phyloP scores from a whole-genome alignment of 2,113 vertebrate genomes.

The Galemys pyrenaicus region DNA sequence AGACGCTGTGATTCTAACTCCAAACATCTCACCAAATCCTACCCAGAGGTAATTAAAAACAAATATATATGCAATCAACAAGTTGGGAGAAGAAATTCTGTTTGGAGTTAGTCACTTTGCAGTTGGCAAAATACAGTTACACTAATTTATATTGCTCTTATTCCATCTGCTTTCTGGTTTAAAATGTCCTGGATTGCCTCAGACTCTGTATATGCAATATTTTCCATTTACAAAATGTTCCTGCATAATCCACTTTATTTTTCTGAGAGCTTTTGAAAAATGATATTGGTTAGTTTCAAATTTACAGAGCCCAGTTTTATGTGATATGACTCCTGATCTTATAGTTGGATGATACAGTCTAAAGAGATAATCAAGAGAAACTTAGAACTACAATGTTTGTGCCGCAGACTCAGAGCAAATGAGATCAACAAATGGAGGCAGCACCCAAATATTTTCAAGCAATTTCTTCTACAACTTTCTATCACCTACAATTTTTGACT shows the following conservation, averaged over 20 bases:
- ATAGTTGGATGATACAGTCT: neutral
- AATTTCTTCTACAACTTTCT: conserved; percentile 27
- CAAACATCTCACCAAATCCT: conserved; percentile 54
- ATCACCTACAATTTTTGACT: neutral
- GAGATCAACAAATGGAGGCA: neutral
- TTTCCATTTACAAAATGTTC: conserved; percentile 78
- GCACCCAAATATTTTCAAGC: neutral
- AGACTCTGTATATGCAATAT: conserved; percentile 70
- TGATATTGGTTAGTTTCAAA: conserved; percentile 43
- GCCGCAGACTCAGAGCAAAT: neutral
- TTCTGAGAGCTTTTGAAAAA: conserved; percentile 64
- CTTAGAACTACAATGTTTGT: neutral
- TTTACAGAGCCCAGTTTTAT: conserved; percentile 41
- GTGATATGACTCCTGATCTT: conserved; percentile 34
- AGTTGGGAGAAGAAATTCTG: conserved; percentile 63
- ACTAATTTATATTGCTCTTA: conserved; percentile 68
- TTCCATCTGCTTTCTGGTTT: conserved; percentile 78
- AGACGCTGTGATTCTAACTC: conserved; percentile 36
- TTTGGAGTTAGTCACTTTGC: conserved; percentile 71
- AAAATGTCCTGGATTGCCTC: conserved; percentile 73
- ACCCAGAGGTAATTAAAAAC: conserved; percentile 66
- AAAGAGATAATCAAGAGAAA: neutral
- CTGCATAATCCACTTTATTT: conserved; percentile 69
- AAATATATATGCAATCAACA: conserved; percentile 66
- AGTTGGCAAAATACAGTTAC: conserved; percentile 71